Base-by-base conservation (phyloP, 2,113 vertebrate genomes). In the Eidolon helvum region DNA sequence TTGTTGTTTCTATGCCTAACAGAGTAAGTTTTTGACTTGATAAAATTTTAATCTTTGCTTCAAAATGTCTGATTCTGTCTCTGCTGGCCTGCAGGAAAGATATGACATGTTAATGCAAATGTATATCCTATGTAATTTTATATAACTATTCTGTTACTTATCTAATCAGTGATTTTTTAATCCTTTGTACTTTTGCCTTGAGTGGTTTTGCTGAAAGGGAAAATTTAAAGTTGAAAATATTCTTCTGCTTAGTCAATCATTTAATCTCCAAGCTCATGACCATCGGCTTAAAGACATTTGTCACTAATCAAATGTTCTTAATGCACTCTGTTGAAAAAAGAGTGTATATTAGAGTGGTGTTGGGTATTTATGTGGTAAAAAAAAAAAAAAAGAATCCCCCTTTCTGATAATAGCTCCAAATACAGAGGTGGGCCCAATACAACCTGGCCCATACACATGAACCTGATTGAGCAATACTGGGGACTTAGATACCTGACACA, bases 21-120 rank as follows among this genome's bases (percentile, higher is more conserved):
- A 85, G 22, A 71, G 35, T 83, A 78, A 77, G 24, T 66, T 92
- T 96, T 91, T 63, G 55, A 88, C 35, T 95, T 91, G 40, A 95
- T 97, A 91, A 69, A 0, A 38, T 93, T 96, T 84, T 80, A 91
- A 96, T 75, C 21, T 66, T 91, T 93, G 53, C 18, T 93, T 91
- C 74, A 82, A 71, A 80, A 90, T 88, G 38, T 85, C 8, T 77
- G 66, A 14, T 40, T 80, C 24, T 84, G 12, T 50, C 10, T 50
- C 30, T 80, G 10, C 21, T 78, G 11, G 61, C 72, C 85, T 71
- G 22, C 21, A 75, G 83, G 75, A 74, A 78, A 84, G 63, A 50
- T 26, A 43, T 74, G 63, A 33, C 18, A 24, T 45, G 19, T 38
- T 71, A 86, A 90, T 68, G 45, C 2, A 78, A 33, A n/a, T 87